Conservation (phyloP, 2,888 invertebrate species). For the Pterostichus niger region DNA sequence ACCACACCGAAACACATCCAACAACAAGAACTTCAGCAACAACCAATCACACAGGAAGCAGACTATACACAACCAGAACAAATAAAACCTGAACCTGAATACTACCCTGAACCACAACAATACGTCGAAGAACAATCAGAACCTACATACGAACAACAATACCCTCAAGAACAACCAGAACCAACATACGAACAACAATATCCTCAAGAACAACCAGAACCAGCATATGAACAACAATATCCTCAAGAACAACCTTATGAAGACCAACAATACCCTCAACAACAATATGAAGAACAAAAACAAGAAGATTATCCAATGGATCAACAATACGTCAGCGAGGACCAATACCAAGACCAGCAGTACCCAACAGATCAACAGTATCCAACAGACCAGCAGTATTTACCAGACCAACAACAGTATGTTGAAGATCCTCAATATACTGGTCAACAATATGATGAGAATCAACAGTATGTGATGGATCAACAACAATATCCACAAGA, state of each 20-base stretch:
- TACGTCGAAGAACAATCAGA: conserved; percentile 13
- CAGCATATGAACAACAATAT: conserved; percentile 11
- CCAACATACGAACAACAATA: conserved; percentile 57
- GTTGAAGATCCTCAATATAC: conserved; percentile 74
- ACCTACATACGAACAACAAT: background rate
- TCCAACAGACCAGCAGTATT: conserved; percentile 69
- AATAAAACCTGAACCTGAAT: background rate
- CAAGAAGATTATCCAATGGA: conserved; percentile 66
- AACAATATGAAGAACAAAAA: conserved; percentile 27
- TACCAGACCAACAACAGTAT: conserved; percentile 74
- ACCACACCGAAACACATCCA: background rate
- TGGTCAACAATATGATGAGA: conserved; percentile 71
- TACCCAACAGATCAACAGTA: conserved; percentile 68
- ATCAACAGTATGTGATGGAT: conserved; percentile 31
- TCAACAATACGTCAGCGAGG: conserved; percentile 72
- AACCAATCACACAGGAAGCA: background rate
- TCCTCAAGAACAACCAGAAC: conserved; percentile 67
- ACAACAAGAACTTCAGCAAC: conserved; percentile 27
- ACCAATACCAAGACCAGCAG: conserved; percentile 68
- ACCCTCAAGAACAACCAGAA: background rate
- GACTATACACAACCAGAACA: conserved; percentile 6
- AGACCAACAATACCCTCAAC: background rate
- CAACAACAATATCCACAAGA: conserved; percentile 58
- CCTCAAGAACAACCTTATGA: background rate
- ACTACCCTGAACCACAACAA: conserved; percentile 47